These are phyloP conservation scores for Scaeva pyrastri DNA, from an alignment of 2,888 invertebrate genomes.

Conservation along the genomic window DNA sequence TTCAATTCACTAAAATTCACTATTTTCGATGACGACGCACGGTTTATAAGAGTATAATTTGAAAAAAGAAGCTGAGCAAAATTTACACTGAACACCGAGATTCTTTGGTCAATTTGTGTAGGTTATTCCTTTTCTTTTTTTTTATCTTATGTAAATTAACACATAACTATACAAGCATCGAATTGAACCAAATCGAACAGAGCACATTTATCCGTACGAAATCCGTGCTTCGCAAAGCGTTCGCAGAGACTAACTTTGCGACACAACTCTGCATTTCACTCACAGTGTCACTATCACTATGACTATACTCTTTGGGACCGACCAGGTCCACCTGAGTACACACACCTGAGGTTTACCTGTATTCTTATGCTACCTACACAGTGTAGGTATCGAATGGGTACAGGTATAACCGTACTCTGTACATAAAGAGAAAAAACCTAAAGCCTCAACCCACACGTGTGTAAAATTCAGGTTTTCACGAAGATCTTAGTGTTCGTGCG, in stretches of 20 bases:
- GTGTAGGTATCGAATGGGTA: slow-evolving; percentile 40
- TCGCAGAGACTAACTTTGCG: slow-evolving; percentile 63
- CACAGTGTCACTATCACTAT: too few relatives aligned
- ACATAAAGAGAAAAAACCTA: slow-evolving; percentile 13
- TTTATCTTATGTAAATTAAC: slow-evolving; percentile 5
- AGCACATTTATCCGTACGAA: slow-evolving; percentile 32
- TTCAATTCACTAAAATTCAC: slow-evolving; percentile 20
- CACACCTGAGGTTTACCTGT: slow-evolving; percentile 68
- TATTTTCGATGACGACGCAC: background rate
- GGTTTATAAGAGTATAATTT: too few relatives aligned
- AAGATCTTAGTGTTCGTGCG: slow-evolving; percentile 24
- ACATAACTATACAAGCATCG: slow-evolving; percentile 24
- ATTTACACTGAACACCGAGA: slow-evolving; percentile 46
- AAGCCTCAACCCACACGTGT: slow-evolving; percentile 46
- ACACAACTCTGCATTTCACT: slow-evolving; percentile 51
- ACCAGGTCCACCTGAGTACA: slow-evolving; percentile 66
- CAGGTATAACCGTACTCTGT: slow-evolving; percentile 8
- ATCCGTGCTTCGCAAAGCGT: slow-evolving; percentile 64
- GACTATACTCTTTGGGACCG: background rate
- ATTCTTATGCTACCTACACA: slow-evolving; percentile 37
- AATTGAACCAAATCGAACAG: background rate
- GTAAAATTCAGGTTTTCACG: slow-evolving; percentile 54
- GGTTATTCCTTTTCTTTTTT: slow-evolving; percentile 30
- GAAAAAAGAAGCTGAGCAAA: slow-evolving; percentile 19
- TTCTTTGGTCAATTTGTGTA: slow-evolving; percentile 46